phyloP scores from a whole-genome alignment of 2,888 invertebrate genomes.

The Malthinus flaveolus region DNA sequence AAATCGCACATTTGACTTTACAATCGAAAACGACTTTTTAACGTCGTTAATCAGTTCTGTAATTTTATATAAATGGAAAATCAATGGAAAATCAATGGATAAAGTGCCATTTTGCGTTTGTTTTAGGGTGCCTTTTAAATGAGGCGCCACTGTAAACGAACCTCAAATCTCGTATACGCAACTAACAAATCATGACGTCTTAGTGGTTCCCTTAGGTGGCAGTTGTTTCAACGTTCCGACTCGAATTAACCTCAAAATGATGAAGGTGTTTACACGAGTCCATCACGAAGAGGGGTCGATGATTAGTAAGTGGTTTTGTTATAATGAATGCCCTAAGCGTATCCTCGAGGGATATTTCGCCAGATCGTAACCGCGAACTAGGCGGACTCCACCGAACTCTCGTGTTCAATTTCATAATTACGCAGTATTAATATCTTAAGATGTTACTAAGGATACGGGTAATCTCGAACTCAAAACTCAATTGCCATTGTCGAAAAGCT shows the following conservation, averaged over 20 bases:
- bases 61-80: no score
- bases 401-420: slow-evolving; percentile 50
- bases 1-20: no score
- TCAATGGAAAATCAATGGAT: no score
- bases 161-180: background rate
- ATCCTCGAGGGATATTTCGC: slow-evolving; percentile 13
- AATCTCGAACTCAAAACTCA: slow-evolving; percentile 39
- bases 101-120: no score
- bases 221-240: slow-evolving; percentile 25
- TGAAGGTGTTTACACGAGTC: slow-evolving; percentile 49
- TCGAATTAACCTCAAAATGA: slow-evolving; percentile 44
- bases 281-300: slow-evolving; percentile 43
- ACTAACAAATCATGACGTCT: background rate
- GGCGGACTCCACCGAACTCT: slow-evolving; percentile 18
- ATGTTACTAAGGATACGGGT: slow-evolving; percentile 49
- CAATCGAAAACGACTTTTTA: no score
- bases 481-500: slow-evolving; percentile 18
- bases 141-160: background rate
- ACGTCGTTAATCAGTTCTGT: no score
- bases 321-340: slow-evolving; percentile 45
- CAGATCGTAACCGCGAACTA: slow-evolving; percentile 13
- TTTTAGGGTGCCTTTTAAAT: background rate
- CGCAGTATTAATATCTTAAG: slow-evolving; percentile 50
- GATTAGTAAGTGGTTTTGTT: slow-evolving; percentile 48
- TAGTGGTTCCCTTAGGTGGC: slow-evolving; percentile 13